Evolutionary conservation across 2,797 vertebrate species (phyloP), one percentile per base, ranked within the genome.

Genomic region (Sebastes kiyomatsui): DNA sequence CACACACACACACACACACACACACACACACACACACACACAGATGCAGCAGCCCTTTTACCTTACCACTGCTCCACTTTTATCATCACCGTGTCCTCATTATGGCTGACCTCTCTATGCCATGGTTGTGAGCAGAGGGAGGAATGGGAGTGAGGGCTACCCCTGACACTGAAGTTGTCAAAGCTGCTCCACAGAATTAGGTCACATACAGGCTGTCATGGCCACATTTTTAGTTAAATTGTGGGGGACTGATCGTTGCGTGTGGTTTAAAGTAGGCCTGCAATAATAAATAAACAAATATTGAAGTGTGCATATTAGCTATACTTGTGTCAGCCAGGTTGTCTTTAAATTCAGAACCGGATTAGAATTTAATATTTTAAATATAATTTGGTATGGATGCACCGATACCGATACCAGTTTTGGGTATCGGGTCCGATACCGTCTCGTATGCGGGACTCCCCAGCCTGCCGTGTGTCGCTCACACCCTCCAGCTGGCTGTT

Each of bases 1-100:
- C n/a, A 22, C 16, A 33, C 25, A 66, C n/a, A 27, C 27, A 7
- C 46, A 30, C 22, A 25, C 16, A 32, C n/a, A 23, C 20, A 42
- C 46, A 30, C 28, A n/a, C n/a, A 58, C 28, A 49, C 22, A 30
- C n/a, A 56, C 28, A 49, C 27, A 30, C n/a, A 56, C 42, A 56
- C 27, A 30, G 4, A 49, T 46, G 25, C 32, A 65, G 67, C 25
- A 49, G 65, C 75, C 66, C 13, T 56, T 76, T 59, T 71, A 82
- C 59, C 59, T 81, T 65, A 33, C 38, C 73, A 64, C 64, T 65
- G 67, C 38, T 88, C 77, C 20, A 74, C 64, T 81, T 80, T 52
- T 65, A 28, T 76, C 30, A 30, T 73, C 32, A 3, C 14, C 28
- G 22, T 66, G 79, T 72, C 78, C 76, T 87, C 77, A 66, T 83